Evolutionary conservation across 1,140 invertebrate genomes (phyloP).

Genomic region (Alviniconcha marisindica): DNA sequence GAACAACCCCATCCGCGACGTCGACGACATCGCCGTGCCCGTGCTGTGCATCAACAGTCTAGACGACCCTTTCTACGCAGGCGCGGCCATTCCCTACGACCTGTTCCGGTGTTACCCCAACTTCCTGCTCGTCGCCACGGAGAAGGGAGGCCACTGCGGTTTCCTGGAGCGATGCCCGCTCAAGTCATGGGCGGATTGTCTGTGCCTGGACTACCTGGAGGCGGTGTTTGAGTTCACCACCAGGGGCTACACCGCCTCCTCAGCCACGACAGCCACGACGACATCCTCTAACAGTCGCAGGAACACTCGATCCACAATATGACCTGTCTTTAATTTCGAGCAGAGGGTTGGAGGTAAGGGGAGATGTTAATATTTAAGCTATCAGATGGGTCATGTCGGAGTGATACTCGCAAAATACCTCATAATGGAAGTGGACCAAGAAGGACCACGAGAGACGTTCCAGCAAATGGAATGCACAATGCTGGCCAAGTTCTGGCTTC

Average conservation of each 20-base stretch:
- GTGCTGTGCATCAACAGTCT: constrained; percentile 67
- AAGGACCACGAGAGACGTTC: too few relatives aligned
- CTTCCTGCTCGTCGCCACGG: constrained; percentile 60
- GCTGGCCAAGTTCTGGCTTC: too few relatives aligned
- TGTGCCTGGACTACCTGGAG: constrained; percentile 60
- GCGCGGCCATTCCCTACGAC: constrained; percentile 59
- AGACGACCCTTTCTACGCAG: constrained; percentile 65
- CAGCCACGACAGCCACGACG: neutral
- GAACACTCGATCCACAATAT: constrained; percentile 26
- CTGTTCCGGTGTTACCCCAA: constrained; percentile 64
- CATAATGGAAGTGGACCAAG: too few relatives aligned
- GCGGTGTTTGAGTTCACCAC: constrained; percentile 59
- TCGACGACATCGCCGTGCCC: constrained; percentile 71
- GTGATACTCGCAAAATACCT: neutral
- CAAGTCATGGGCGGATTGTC: constrained; percentile 55
- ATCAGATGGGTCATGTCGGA: neutral
- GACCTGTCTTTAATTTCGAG: neutral
- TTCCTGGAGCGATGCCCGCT: constrained; percentile 58
- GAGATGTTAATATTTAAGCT: neutral
- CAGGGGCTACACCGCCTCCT: neutral
- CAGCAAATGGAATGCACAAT: too few relatives aligned
- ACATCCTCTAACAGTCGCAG: neutral
- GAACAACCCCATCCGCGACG: constrained; percentile 70
- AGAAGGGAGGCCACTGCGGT: constrained; percentile 66
- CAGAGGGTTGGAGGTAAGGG: neutral